Percentiles rank a stretch among this genome's conserved stretches.
Conservation (phyloP, 2,797 vertebrate species). For the Dermochelys coriacea region DNA sequence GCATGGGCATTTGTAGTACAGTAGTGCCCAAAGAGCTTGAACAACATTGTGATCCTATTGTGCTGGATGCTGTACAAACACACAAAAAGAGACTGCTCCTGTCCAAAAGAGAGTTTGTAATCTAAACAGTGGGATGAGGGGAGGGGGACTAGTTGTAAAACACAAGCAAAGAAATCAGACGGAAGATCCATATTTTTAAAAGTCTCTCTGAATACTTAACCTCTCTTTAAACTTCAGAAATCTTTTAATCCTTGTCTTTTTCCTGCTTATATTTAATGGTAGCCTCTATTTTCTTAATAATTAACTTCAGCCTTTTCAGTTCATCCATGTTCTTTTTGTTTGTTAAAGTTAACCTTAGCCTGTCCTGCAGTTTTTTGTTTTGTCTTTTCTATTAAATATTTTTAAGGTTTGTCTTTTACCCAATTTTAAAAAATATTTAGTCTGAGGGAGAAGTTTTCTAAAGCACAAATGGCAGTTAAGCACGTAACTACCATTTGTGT, state of each 20-base stretch:
- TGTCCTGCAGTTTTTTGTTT: not conserved
- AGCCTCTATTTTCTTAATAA: not conserved
- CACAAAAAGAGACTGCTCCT: not conserved
- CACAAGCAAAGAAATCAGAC: accelerated
- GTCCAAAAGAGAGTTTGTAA: not conserved
- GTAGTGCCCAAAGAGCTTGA: not conserved
- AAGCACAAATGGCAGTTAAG: not conserved
- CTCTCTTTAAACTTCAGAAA: not conserved
- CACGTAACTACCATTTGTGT: not conserved
- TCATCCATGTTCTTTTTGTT: not conserved
- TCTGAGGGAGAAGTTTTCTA: not conserved
- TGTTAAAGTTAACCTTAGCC: not conserved
- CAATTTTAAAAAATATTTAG: not conserved
- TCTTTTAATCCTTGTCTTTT: not conserved
- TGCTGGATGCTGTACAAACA: no score
- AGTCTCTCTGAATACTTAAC: not conserved
- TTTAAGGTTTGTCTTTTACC: not conserved
- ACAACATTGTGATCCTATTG: accelerated
- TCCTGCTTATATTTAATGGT: not conserved
- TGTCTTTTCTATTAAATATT: not conserved
- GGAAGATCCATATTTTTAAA: not conserved
- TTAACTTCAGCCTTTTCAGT: not conserved
- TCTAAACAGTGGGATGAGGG: not conserved
- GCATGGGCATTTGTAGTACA: not conserved
- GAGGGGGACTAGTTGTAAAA: not conserved